phyloP scores from a whole-genome alignment of 2,113 vertebrate genomes.

The Thunnus maccoyii region DNA sequence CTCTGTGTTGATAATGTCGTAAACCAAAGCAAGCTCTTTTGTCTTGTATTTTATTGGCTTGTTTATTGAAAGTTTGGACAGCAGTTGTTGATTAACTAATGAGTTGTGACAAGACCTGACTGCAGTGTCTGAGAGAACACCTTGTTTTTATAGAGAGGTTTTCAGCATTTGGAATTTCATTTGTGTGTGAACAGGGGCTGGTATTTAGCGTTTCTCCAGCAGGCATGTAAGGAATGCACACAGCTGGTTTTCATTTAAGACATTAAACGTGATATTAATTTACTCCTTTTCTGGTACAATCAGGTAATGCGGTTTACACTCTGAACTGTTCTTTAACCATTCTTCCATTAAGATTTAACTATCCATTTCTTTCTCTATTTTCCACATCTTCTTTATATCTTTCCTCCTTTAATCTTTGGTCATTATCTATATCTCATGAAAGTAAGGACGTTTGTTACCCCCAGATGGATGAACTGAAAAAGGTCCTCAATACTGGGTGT shows the following conservation, averaged over 20 bases:
- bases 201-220: not conserved
- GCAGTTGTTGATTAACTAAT: constrained; percentile 12
- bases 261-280: not conserved
- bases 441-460: not conserved
- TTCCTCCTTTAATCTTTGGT: not conserved
- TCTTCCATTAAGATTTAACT: not conserved
- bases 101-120: not conserved
- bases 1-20: not conserved
- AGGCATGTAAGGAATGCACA: constrained; percentile 21
- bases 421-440: not conserved
- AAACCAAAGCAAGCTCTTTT: not conserved
- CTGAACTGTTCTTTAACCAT: no score
- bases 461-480: not conserved
- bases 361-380: not conserved
- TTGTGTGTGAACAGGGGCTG: not conserved
- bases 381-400: no score
- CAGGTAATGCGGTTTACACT: no score
- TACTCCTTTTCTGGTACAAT: not conserved
- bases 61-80: not conserved
- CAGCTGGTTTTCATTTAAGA: constrained; percentile 1
- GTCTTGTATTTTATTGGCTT: constrained; percentile 2
- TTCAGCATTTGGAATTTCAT: not conserved
- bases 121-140: not conserved
- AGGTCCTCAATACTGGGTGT: not conserved
- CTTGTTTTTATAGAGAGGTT: not conserved